phyloP scores from a whole-genome alignment of 2,113 vertebrate genomes.

The Centropristis striata region DNA sequence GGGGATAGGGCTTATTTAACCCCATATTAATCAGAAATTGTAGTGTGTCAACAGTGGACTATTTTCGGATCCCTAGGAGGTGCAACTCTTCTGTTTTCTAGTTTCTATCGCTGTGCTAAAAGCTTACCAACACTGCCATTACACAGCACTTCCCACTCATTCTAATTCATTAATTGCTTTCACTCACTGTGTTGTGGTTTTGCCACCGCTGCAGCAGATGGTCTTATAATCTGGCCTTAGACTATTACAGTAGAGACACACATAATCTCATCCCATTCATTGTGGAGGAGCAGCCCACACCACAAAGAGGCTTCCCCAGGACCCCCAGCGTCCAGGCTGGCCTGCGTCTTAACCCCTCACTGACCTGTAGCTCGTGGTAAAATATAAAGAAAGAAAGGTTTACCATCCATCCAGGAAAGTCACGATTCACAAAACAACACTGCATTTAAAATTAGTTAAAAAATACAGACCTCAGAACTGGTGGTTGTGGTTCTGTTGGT shows the following conservation, averaged over 20 bases:
- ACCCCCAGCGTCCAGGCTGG: neutral
- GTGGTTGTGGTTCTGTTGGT: too few relatives aligned
- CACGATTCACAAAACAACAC: too few relatives aligned
- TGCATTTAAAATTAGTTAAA: too few relatives aligned
- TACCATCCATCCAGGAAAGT: too few relatives aligned
- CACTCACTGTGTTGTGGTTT: conserved; percentile 31
- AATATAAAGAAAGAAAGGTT: too few relatives aligned
- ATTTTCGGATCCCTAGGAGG: neutral
- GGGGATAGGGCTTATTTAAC: neutral
- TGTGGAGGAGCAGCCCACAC: conserved; percentile 26
- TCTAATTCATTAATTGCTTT: conserved; percentile 49
- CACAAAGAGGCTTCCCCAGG: neutral
- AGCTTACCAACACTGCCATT: neutral
- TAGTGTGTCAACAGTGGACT: neutral
- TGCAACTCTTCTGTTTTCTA: neutral
- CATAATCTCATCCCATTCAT: conserved; percentile 60
- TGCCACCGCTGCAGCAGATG: conserved; percentile 64
- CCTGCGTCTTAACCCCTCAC: neutral
- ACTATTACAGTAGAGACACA: conserved; percentile 46
- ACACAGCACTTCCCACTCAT: conserved; percentile 1
- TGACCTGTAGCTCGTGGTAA: neutral
- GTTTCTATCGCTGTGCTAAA: neutral
- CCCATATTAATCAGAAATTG: too few relatives aligned
- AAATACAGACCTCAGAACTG: too few relatives aligned
- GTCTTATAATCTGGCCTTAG: conserved; percentile 62